These are phyloP conservation scores for Ctenicera cuprea DNA, from an alignment of 2,888 invertebrate genomes.

Conservation along the genomic window DNA sequence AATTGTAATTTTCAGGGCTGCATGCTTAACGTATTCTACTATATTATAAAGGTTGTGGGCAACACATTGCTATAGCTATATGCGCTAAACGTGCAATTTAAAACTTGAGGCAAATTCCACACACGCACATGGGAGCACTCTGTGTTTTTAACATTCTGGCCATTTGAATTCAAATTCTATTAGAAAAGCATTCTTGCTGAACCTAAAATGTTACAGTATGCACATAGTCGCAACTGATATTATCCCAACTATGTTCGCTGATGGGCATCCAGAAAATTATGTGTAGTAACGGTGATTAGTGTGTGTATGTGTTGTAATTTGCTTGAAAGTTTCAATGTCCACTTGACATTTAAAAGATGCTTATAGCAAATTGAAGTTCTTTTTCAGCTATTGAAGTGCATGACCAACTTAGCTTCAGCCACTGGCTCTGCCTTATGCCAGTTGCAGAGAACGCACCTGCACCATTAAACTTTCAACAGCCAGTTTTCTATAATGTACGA, in stretches of 20 bases:
- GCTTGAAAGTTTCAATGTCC: constrained; percentile 22
- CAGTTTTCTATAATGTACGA: constrained; percentile 38
- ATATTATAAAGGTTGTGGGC: constrained; percentile 58
- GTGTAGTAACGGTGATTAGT: no score
- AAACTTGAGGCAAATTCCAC: constrained; percentile 48
- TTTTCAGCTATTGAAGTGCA: constrained; percentile 64
- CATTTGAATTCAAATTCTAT: no score
- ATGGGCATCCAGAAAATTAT: no score
- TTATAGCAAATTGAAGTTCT: constrained; percentile 56
- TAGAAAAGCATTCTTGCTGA: no score
- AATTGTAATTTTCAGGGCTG: constrained; percentile 55
- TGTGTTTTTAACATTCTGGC: no score
- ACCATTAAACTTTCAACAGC: constrained; percentile 52
- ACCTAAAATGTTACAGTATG: no score
- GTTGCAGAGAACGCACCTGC: constrained; percentile 62
- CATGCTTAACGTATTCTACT: constrained; percentile 55
- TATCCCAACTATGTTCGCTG: no score
- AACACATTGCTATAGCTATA: constrained; percentile 53
- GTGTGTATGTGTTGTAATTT: no score
- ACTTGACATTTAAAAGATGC: constrained; percentile 20
- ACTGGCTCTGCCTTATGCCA: constrained; percentile 61
- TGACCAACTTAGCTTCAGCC: constrained; percentile 64
- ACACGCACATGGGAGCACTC: no score
- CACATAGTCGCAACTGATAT: no score
- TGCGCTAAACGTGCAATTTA: constrained; percentile 49